Percentiles rank a stretch among this genome's conserved stretches.
Evolutionary conservation across 2,888 invertebrate genomes (phyloP).

Genomic region (Mythimna impura): DNA sequence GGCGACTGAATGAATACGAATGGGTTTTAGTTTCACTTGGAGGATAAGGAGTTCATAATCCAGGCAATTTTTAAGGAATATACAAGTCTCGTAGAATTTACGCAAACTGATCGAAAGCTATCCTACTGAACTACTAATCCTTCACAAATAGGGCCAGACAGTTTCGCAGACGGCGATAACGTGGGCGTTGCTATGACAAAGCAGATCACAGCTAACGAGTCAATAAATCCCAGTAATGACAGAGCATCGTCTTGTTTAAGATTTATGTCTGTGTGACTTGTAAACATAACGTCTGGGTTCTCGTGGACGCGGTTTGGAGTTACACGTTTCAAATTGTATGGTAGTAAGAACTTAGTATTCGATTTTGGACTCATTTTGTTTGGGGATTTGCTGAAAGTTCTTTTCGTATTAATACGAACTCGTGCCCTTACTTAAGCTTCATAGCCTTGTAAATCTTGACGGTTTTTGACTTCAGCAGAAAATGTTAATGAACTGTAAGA

Average conservation of each 20-base stretch:
- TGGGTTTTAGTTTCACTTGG: too few relatives aligned
- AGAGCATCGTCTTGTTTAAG: constrained; percentile 45
- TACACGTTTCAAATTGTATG: background rate
- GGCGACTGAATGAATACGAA: too few relatives aligned
- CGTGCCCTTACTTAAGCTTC: background rate
- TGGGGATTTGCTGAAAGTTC: background rate
- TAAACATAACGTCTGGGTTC: constrained; percentile 37
- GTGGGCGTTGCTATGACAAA: constrained; percentile 58
- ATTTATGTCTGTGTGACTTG: constrained; percentile 50
- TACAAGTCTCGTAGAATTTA: background rate
- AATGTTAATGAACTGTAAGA: background rate
- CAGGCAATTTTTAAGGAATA: too few relatives aligned
- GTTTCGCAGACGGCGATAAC: constrained; percentile 45
- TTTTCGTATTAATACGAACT: background rate
- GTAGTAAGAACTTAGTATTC: background rate
- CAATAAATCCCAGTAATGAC: constrained; percentile 65
- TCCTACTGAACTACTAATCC: constrained; percentile 18
- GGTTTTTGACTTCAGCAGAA: background rate
- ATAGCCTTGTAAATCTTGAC: background rate
- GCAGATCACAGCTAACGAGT: constrained; percentile 57
- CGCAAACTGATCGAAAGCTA: background rate
- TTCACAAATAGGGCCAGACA: constrained; percentile 48
- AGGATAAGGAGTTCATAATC: too few relatives aligned
- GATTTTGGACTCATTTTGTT: background rate
- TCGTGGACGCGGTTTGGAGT: constrained; percentile 9